Base-by-base conservation (phyloP, 2,888 invertebrate genomes). In the Catocala sponsa region DNA sequence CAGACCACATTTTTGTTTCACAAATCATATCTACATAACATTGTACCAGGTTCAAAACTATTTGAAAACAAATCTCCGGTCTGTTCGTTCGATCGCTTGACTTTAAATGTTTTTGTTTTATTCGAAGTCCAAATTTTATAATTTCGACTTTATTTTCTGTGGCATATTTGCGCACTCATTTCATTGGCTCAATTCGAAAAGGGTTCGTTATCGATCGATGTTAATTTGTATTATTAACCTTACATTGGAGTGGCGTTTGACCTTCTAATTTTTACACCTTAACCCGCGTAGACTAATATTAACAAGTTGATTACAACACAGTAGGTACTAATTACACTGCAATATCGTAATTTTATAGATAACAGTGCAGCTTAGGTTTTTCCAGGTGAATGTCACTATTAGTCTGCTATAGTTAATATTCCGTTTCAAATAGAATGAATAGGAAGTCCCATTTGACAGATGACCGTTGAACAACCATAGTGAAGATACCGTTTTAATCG, bases 271-370 rank as follows among this genome's bases (percentile, higher is more conserved):
- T 76, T 72, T 52, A 75, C 76, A 75, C 66, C 62, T 77, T 81
- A 80, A 75, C 68, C 59, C 32, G 59, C 72, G 72, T 74, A 80
- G 76, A 79, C 80, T 80, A 82, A 77, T 73, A 66, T 75, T 67
- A 72, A 80, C 66, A 64, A 53, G 49, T 79, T 72, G 70, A 78
- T 74, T 78, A 75, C 71, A 60, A 78, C 74, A 77, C 74, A 77
- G 66, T 72, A 70, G 65, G 61, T 78, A 87, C 87, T 88, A 87
- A 87, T 85, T 65, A 59, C 55, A 67, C 71, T 62, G 58, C 43
- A 56, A 49, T 63, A 67, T 72, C 65, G 76, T 83, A 84, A 84
- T 86, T 87, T 86, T 86, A 86, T 87, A 81, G 64, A 80, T 85
- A 85, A 82, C 85, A 86, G 85, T 86, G 85, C 87, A 80, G 79